Conservation (phyloP, 2,797 vertebrate species). For the Balearica regulorum region DNA sequence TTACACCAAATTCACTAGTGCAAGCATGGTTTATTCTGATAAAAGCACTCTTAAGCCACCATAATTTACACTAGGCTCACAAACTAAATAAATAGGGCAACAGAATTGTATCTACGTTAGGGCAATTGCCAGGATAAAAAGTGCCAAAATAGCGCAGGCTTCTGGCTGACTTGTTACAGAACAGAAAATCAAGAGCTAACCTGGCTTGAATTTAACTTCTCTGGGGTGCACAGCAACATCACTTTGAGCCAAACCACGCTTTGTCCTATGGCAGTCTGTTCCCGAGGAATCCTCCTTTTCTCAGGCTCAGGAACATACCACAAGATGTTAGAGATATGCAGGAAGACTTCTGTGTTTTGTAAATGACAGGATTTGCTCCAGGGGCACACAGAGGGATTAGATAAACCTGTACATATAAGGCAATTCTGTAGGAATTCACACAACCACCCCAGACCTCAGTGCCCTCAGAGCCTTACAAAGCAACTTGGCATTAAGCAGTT, state of each 20-base stretch:
- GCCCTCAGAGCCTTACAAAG: not conserved
- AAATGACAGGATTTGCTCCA: not conserved
- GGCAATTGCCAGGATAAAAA: not conserved
- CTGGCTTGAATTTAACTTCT: not conserved
- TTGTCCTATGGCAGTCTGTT: not conserved
- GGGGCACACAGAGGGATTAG: not conserved
- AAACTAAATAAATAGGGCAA: not conserved
- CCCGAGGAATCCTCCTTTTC: not conserved
- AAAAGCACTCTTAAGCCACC: not conserved
- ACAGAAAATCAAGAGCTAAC: not conserved
- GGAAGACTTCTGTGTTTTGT: not conserved
- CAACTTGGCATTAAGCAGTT: not conserved
- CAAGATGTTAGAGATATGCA: constrained; percentile 14
- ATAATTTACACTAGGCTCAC: not conserved
- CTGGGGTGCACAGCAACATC: not conserved
- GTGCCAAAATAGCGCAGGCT: not conserved
- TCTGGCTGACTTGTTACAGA: not conserved
- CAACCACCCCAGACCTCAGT: not conserved
- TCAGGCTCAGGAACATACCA: constrained; percentile 38
- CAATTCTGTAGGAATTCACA: not conserved
- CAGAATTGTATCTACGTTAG: not conserved
- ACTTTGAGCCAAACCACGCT: not conserved
- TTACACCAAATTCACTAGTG: not conserved
- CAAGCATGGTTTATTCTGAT: not conserved
- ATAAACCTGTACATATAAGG: not conserved